phyloP scores from a whole-genome alignment of 1,140 invertebrate genomes.

The Drosophila novamexicana region DNA sequence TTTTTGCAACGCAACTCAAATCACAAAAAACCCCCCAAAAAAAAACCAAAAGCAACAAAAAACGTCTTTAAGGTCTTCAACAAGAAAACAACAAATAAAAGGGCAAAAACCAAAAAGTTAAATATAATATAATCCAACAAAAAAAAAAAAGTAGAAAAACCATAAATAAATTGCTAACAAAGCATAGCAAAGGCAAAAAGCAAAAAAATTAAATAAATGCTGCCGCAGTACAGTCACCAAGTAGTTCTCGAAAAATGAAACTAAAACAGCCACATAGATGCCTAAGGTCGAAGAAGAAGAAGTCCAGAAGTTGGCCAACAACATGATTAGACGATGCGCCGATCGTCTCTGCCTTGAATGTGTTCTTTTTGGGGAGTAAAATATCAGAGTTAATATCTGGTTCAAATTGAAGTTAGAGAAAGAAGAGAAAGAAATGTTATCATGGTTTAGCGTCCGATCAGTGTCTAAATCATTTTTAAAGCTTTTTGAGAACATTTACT shows the following conservation, averaged over 20 bases:
- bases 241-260: slow-evolving; percentile 6
- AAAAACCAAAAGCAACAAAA: not conserved
- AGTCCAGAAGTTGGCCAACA: slow-evolving; percentile 10
- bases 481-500: too few relatives aligned
- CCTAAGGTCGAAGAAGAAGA: not conserved
- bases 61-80: slow-evolving; percentile 14
- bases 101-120: slow-evolving; percentile 20
- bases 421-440: too few relatives aligned
- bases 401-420: not conserved
- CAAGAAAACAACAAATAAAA: slow-evolving; percentile 8
- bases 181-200: slow-evolving; percentile 18
- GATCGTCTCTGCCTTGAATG: not conserved
- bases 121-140: slow-evolving; percentile 12
- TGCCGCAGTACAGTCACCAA: slow-evolving; percentile 16
- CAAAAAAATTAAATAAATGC: slow-evolving; percentile 3
- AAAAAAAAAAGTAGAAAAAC: slow-evolving; percentile 4
- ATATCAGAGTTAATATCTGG: not conserved
- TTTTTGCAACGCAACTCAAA: slow-evolving; percentile 10
- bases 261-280: slow-evolving; percentile 2
- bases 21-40: not conserved
- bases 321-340: not conserved
- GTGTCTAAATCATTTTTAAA: too few relatives aligned
- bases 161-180: slow-evolving; percentile 31
- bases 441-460: too few relatives aligned
- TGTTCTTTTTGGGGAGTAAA: not conserved